Conservation (phyloP, 2,797 vertebrate genomes). For the Betta splendens region DNA sequence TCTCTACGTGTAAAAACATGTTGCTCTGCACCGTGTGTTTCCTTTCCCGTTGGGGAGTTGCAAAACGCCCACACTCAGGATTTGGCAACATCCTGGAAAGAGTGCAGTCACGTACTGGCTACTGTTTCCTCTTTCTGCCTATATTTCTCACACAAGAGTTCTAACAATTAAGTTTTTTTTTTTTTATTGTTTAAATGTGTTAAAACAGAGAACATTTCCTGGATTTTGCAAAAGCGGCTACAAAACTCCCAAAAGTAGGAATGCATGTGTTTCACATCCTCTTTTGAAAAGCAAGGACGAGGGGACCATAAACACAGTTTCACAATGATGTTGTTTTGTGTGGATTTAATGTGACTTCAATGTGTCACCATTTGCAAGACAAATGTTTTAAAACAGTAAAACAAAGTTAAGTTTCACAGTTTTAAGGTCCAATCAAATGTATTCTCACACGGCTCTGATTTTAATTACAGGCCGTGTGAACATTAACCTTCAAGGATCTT, state of each 20-base stretch:
- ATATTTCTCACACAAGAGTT: slow-evolving; percentile 16
- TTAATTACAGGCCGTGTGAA: neutral
- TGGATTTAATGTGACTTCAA: too few relatives aligned
- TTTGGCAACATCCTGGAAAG: slow-evolving; percentile 73
- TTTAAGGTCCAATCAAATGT: neutral
- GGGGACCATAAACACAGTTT: slow-evolving; percentile 18
- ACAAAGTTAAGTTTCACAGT: neutral
- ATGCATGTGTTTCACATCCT: slow-evolving; percentile 67
- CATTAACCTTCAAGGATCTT: neutral
- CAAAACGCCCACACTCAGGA: slow-evolving; percentile 61
- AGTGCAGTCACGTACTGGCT: slow-evolving; percentile 26
- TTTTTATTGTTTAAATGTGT: neutral
- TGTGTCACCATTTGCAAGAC: neutral
- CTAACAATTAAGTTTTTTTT: neutral
- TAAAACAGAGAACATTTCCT: neutral
- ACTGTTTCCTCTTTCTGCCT: slow-evolving; percentile 55
- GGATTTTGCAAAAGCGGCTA: slow-evolving; percentile 31
- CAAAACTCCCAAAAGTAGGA: slow-evolving; percentile 45
- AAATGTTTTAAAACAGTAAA: neutral
- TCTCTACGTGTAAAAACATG: slow-evolving; percentile 16
- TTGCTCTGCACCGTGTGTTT: slow-evolving; percentile 51
- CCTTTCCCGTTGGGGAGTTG: slow-evolving; percentile 59
- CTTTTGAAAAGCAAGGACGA: slow-evolving; percentile 32
- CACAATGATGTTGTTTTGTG: too few relatives aligned
- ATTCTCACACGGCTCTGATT: neutral